Percentiles rank a stretch among this genome's conserved stretches.
Evolutionary conservation across 2,797 vertebrate genomes (phyloP).

Genomic region (Eurystomus glaucurus): DNA sequence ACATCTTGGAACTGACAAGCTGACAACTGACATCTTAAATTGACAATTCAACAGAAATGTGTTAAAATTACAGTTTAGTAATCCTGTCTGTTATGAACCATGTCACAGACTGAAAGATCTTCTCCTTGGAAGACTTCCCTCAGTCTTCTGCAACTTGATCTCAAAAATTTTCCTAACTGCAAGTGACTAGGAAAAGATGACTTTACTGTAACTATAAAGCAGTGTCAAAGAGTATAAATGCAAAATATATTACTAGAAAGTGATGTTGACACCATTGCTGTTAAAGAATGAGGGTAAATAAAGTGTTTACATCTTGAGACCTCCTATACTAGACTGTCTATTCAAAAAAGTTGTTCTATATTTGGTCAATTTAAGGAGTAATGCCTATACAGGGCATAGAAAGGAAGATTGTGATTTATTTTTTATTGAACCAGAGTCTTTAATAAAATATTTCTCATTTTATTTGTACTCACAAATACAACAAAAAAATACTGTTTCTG

Average conservation of each 20-base stretch:
- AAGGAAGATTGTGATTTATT: not conserved
- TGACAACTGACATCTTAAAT: conserved; percentile 36
- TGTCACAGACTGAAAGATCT: not conserved
- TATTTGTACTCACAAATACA: not conserved
- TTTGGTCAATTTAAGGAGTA: not conserved
- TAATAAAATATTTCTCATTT: not conserved
- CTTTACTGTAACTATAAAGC: not conserved
- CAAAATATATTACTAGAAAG: not conserved
- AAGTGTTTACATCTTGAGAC: not conserved
- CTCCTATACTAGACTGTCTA: not conserved
- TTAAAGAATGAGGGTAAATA: not conserved
- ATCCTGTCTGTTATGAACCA: not conserved
- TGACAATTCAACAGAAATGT: conserved; percentile 19
- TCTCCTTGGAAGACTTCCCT: not conserved
- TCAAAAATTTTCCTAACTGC: not conserved
- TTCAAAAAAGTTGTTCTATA: not conserved
- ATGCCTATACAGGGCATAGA: not conserved
- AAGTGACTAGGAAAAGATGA: not conserved
- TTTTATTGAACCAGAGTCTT: not conserved
- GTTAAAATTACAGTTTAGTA: conserved; percentile 7
- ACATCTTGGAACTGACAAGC: conserved; percentile 12
- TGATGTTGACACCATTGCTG: not conserved
- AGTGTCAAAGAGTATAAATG: not conserved
- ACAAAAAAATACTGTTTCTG: not conserved
- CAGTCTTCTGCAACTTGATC: not conserved